Evolutionary conservation across 2,888 invertebrate species (phyloP).

Genomic region (Epiblema foenella): DNA sequence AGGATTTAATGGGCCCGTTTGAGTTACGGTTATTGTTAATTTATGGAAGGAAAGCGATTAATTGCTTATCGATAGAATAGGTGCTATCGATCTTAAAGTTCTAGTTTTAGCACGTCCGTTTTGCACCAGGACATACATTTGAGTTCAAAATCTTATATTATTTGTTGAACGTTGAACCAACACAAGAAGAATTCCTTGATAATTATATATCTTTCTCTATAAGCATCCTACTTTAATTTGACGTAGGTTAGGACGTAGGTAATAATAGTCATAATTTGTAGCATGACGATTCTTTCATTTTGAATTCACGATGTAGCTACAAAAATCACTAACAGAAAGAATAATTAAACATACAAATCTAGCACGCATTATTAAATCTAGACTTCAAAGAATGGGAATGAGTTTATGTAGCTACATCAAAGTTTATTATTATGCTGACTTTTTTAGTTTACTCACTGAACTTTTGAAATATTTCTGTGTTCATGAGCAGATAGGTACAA

Average conservation of each 20-base stretch:
- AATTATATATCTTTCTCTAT: too few relatives aligned
- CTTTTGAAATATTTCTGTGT: too few relatives aligned
- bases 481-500: too few relatives aligned
- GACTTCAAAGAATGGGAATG: constrained; percentile 24
- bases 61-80: constrained; percentile 25
- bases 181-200: too few relatives aligned
- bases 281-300: neutral
- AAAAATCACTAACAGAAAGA: too few relatives aligned
- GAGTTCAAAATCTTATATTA: too few relatives aligned
- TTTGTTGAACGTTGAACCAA: too few relatives aligned
- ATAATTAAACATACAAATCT: constrained; percentile 7
- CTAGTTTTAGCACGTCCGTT: constrained; percentile 1
- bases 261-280: too few relatives aligned
- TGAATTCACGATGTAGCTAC: neutral
- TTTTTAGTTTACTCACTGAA: neutral
- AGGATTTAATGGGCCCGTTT: constrained; percentile 30
- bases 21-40: constrained; percentile 39
- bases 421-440: neutral
- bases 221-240: too few relatives aligned
- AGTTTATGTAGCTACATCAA: constrained; percentile 4
- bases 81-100: constrained; percentile 2
- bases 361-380: neutral
- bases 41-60: constrained; percentile 26
- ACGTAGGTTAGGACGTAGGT: too few relatives aligned
- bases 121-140: neutral